A percentile compares a stretch with the other conserved stretches of the same genome.
Evolutionary conservation across 2,888 invertebrate genomes (phyloP).

Genomic region (Enchytraeus crypticus): DNA sequence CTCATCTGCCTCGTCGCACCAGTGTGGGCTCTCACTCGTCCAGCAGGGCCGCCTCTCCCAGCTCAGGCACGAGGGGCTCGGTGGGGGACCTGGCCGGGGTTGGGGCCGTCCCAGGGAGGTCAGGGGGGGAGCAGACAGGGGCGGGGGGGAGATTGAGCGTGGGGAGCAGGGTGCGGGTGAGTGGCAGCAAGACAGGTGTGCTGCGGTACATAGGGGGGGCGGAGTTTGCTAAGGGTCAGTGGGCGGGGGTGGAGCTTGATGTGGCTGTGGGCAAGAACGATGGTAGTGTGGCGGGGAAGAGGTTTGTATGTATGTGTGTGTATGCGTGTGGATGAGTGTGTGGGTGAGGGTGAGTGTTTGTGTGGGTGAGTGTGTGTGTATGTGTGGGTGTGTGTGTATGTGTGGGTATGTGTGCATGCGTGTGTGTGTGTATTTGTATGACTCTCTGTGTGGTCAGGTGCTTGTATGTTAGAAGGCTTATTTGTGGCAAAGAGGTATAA

Average conservation of each 20-base stretch:
- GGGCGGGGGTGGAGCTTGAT: slow-evolving; percentile 92
- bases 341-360: too few species aligned
- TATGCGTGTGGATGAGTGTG: too few species aligned
- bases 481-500: too few species aligned
- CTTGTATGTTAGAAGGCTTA: too few species aligned
- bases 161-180: slow-evolving; percentile 45
- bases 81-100: neutral
- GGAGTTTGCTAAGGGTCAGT: slow-evolving; percentile 82
- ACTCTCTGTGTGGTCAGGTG: too few species aligned
- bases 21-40: slow-evolving; percentile 33
- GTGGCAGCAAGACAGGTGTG: slow-evolving; percentile 65
- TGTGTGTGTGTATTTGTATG: too few species aligned
- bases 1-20: neutral
- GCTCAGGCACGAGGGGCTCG: slow-evolving; percentile 19
- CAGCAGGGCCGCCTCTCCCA: slow-evolving; percentile 25
- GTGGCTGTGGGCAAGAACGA: slow-evolving; percentile 91
- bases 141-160: slow-evolving; percentile 19
- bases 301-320: slow-evolving; percentile 56
- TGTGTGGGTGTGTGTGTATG: too few species aligned
- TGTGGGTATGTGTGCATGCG: too few species aligned
- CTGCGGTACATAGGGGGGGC: slow-evolving; percentile 76
- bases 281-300: slow-evolving; percentile 55
- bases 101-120: neutral
- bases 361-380: too few species aligned
- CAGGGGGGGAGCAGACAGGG: neutral